Evolutionary conservation across 2,113 vertebrate species (phyloP).

Genomic region (Camelus bactrianus): DNA sequence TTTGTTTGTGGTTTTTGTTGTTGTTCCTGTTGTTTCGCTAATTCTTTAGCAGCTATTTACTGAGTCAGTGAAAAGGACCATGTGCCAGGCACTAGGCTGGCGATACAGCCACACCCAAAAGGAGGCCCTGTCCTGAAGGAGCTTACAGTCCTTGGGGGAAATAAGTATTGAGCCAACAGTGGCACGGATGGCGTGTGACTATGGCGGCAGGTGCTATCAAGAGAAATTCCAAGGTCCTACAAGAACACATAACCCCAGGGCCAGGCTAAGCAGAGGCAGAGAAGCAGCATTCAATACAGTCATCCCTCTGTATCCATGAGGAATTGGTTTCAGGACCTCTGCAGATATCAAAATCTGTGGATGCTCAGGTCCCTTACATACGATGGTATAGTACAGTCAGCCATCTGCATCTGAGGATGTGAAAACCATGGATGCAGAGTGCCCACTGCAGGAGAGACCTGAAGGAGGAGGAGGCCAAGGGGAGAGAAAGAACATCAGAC

Average conservation of each 20-base stretch:
- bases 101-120: neutral
- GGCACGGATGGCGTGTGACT: accelerated
- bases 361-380: neutral
- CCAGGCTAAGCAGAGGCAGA: neutral
- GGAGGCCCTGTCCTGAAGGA: neutral
- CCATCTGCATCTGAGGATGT: neutral
- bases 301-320: neutral
- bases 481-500: neutral
- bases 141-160: neutral
- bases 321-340: neutral
- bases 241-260: neutral
- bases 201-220: accelerated
- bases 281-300: neutral
- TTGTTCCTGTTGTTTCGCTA: neutral
- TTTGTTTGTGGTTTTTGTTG: no score
- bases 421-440: neutral
- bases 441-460: neutral
- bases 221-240: neutral
- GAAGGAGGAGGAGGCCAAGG: neutral
- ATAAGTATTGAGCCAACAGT: neutral
- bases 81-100: neutral
- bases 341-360: neutral
- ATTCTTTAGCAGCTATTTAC: neutral
- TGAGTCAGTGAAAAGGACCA: neutral
- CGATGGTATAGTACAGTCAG: neutral